These are phyloP conservation scores for Aplysina aerophoba DNA, from an alignment of 37 sponge, comb jelly and placozoan species.

Conservation along the genomic window DNA sequence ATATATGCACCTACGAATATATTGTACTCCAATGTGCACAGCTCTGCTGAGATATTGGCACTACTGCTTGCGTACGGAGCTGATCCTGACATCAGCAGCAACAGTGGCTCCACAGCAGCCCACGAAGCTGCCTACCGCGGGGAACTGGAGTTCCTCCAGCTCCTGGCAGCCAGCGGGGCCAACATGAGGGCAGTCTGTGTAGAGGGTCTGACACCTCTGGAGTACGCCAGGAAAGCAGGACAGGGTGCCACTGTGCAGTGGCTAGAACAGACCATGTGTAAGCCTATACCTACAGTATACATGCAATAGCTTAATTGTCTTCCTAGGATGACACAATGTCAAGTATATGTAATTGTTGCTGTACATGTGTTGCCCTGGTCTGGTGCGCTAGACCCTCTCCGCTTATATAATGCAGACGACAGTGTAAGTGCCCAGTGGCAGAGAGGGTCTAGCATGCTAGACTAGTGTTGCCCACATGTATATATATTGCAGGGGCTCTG, in stretches of 20 bases:
- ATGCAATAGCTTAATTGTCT: no score
- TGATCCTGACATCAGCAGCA: constrained; percentile 5
- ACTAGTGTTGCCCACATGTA: no score
- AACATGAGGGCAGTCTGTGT: neutral
- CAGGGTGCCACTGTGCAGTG: constrained; percentile 8
- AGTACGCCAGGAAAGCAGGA: constrained; percentile 1
- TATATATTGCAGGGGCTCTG: no score
- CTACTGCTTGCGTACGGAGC: neutral
- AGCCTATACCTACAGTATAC: no score
- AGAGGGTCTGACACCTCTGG: constrained; percentile 23
- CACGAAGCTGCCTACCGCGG: constrained; percentile 37
- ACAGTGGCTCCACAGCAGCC: constrained; percentile 7
- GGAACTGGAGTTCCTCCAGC: constrained; percentile 14
- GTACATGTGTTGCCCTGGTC: no score
- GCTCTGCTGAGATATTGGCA: neutral
- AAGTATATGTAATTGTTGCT: no score
- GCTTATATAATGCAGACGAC: no score
- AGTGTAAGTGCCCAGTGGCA: no score
- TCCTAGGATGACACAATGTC: no score
- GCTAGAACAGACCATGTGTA: neutral
- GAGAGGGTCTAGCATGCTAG: no score
- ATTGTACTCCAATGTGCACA: neutral
- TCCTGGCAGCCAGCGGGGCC: constrained; percentile 23
- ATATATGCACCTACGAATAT: no score
- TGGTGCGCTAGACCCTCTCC: no score